Evolutionary conservation across 2,113 vertebrate genomes (phyloP).

Genomic region (Phalacrocorax pelagicus): DNA sequence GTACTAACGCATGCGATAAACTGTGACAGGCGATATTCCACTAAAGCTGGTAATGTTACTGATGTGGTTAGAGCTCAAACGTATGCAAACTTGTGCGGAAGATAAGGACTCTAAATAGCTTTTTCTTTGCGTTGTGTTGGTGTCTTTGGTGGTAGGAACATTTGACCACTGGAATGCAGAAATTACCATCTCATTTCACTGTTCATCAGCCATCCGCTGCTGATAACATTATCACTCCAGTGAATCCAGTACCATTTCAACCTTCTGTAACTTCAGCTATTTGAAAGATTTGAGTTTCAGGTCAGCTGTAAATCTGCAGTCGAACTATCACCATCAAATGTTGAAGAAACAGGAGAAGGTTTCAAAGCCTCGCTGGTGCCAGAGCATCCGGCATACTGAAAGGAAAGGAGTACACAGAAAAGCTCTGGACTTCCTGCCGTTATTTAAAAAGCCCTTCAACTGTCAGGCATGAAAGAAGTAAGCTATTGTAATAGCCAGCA

Average conservation of each 20-base stretch:
- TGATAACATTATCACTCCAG: accelerated
- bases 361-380: conserved; percentile 30
- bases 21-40: neutral
- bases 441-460: neutral
- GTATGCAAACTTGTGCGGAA: accelerated
- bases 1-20: neutral
- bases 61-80: neutral
- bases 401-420: neutral
- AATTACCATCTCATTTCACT: neutral
- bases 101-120: neutral
- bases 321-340: conserved; percentile 9
- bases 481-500: neutral
- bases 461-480: conserved; percentile 9
- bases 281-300: neutral
- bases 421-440: conserved; percentile 29
- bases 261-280: neutral
- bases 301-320: conserved; percentile 19
- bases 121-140: neutral
- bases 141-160: neutral
- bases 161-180: neutral
- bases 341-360: conserved; percentile 36
- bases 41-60: neutral
- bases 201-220: neutral
- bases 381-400: neutral
- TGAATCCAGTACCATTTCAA: neutral